Conservation (phyloP, 2,113 vertebrate species). For the Nycticorax nycticorax region DNA sequence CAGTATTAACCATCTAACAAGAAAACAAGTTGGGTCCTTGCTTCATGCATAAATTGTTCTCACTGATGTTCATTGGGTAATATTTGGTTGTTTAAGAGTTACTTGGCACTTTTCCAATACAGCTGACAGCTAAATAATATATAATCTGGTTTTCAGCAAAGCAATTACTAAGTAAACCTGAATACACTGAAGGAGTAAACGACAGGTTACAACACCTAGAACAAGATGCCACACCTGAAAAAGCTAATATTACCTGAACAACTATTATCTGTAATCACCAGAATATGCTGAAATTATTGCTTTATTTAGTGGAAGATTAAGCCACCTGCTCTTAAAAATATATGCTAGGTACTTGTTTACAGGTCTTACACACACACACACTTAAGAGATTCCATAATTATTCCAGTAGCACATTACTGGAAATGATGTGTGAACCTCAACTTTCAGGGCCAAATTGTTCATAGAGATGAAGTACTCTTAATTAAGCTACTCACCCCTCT, state of each 20-base stretch:
- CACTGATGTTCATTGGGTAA: conserved; percentile 23
- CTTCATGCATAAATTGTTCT: background rate
- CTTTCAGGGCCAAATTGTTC: background rate
- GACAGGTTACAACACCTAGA: conserved; percentile 65
- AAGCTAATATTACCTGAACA: conserved; percentile 66
- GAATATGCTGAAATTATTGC: conserved; percentile 65
- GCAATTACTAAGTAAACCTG: conserved; percentile 68
- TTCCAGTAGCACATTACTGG: background rate
- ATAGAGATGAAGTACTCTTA: background rate
- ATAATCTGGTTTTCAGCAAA: conserved; percentile 75
- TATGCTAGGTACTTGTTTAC: conserved; percentile 2
- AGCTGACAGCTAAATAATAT: conserved; percentile 74
- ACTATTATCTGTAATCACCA: conserved; percentile 70
- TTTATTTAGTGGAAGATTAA: conserved; percentile 70
- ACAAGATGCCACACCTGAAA: conserved; percentile 72
- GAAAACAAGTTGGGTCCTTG: background rate
- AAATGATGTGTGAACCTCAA: background rate
- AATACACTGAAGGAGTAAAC: conserved; percentile 34
- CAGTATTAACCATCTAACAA: background rate
- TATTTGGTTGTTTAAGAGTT: conserved; percentile 33
- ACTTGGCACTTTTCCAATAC: conserved; percentile 43
- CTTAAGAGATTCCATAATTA: conserved; percentile 11
- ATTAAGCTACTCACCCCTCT: background rate
- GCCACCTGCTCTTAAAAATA: conserved; percentile 59
- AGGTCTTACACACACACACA: background rate